Percentiles rank a stretch among this genome's conserved stretches.
Conservation (phyloP, 2,888 invertebrate genomes). For the Lepas anatifera region DNA sequence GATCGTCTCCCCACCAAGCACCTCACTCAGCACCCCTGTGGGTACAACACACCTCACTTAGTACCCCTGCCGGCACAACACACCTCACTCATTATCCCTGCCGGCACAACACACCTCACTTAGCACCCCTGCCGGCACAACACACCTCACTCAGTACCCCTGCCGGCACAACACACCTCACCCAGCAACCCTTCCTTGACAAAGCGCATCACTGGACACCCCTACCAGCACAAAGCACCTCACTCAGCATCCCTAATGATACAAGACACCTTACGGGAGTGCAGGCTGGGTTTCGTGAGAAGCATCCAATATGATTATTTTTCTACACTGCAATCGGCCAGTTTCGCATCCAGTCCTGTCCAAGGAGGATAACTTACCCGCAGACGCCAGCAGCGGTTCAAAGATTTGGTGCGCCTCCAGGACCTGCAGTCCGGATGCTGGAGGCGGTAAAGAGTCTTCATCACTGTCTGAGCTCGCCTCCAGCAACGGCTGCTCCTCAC, state of each 20-base stretch:
- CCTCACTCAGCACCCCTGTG: slow-evolving; percentile 1
- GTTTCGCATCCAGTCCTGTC: not conserved
- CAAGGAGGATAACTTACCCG: not conserved
- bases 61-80: slow-evolving; percentile 21
- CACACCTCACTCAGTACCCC: not conserved
- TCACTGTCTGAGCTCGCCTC: slow-evolving; percentile 32
- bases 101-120: not conserved
- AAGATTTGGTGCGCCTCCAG: slow-evolving; percentile 89
- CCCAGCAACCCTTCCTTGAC: slow-evolving; percentile 1
- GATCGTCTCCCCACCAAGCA: slow-evolving; percentile 3
- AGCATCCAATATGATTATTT: too few relatives aligned
- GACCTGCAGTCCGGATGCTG: slow-evolving; percentile 34
- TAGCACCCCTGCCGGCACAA: not conserved
- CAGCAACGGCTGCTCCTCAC: slow-evolving; percentile 30
- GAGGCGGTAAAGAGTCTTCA: slow-evolving; percentile 9
- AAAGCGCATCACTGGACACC: not conserved
- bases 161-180: not conserved
- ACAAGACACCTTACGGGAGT: too few relatives aligned
- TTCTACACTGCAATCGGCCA: too few relatives aligned
- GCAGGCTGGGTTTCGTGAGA: too few relatives aligned
- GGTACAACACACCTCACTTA: not conserved
- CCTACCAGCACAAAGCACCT: not conserved
- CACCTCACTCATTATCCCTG: too few relatives aligned
- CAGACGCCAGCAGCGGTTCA: slow-evolving; percentile 72
- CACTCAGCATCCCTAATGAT: too few relatives aligned